Evolutionary conservation across 2,888 invertebrate species (phyloP).

Genomic region (Luperina nickerlii): DNA sequence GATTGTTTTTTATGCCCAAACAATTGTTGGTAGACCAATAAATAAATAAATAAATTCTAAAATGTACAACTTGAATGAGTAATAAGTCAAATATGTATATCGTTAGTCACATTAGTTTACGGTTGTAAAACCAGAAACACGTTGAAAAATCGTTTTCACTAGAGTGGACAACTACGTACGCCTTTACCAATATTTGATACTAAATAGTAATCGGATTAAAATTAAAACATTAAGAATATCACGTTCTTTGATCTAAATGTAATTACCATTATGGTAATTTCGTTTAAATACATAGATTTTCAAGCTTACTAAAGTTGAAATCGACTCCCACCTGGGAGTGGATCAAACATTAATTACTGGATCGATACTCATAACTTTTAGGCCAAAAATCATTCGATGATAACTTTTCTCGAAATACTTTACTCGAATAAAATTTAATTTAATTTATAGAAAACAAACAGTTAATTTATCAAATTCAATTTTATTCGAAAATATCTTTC

Average conservation of each 20-base stretch:
- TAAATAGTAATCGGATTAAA: constrained; percentile 10
- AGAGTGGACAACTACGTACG: neutral
- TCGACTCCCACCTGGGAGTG: neutral
- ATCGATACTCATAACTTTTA: constrained; percentile 5
- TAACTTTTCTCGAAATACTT: constrained; percentile 1
- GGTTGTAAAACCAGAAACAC: neutral
- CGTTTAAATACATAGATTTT: constrained; percentile 24
- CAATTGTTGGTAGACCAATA: too few species aligned
- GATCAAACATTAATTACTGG: constrained; percentile 30
- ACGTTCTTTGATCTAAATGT: constrained; percentile 25
- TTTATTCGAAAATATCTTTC: too few species aligned
- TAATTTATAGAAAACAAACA: too few species aligned
- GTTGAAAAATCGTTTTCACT: neutral
- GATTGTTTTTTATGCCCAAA: too few species aligned
- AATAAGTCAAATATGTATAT: neutral
- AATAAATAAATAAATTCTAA: too few species aligned
- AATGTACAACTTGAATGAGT: neutral
- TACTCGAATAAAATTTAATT: too few species aligned
- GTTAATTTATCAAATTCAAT: too few species aligned
- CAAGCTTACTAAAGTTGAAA: constrained; percentile 13
- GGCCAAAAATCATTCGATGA: constrained; percentile 16
- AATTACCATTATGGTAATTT: neutral
- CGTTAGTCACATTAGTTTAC: neutral
- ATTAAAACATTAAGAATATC: constrained; percentile 5
- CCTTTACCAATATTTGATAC: neutral